Percentiles rank a stretch among this genome's conserved stretches.
These are phyloP conservation scores for Pinctada fucata DNA, from an alignment of 2,888 invertebrate species.

Conservation along the genomic window DNA sequence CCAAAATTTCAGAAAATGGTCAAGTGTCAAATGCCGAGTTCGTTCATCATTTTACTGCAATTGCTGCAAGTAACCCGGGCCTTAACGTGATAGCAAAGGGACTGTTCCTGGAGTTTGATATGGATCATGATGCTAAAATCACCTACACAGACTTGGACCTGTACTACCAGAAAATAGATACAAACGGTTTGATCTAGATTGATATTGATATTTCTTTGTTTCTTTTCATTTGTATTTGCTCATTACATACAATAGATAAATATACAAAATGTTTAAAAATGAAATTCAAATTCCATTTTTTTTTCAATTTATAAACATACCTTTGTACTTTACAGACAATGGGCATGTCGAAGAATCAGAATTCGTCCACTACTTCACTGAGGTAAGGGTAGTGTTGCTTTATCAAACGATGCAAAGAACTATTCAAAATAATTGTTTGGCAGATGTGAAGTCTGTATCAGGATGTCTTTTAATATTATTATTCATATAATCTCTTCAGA, in stretches of 20 bases:
- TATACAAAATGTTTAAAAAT: no score
- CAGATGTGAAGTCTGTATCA: neutral
- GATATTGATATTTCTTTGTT: no score
- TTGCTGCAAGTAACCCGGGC: slow-evolving; percentile 14
- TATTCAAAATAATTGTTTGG: neutral
- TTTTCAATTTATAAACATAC: neutral
- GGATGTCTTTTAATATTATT: neutral
- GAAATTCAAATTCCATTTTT: no score
- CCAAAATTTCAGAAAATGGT: slow-evolving; percentile 33
- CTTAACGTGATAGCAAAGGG: slow-evolving; percentile 38
- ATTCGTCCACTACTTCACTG: slow-evolving; percentile 27
- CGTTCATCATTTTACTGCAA: slow-evolving; percentile 25
- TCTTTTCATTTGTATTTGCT: no score
- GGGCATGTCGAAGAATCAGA: slow-evolving; percentile 23
- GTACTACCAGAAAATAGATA: slow-evolving; percentile 44
- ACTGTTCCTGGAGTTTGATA: slow-evolving; percentile 46
- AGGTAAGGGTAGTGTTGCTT: slow-evolving; percentile 7
- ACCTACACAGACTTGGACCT: slow-evolving; percentile 36
- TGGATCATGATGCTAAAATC: slow-evolving; percentile 40
- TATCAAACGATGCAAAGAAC: neutral
- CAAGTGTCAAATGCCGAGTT: slow-evolving; percentile 38
- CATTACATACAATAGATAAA: no score
- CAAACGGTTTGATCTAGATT: slow-evolving; percentile 29
- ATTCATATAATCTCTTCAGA: slow-evolving; percentile 4
- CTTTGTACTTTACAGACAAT: slow-evolving; percentile 10